Conservation (phyloP, 2,888 invertebrate species). For the Papilio protenor region DNA sequence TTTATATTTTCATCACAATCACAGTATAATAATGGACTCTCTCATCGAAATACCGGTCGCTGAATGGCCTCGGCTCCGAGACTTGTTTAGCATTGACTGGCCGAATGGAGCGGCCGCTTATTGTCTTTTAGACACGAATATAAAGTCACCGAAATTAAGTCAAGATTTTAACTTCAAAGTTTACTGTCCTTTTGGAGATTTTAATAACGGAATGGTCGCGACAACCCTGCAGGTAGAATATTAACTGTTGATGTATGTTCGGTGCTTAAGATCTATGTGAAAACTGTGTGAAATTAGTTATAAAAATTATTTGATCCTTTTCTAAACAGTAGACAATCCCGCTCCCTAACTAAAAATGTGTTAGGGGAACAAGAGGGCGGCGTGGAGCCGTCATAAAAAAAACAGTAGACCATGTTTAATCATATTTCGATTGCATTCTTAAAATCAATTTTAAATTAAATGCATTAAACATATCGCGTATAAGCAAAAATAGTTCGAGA, state of each 20-base stretch:
- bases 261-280: neutral
- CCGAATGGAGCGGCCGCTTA: conserved; percentile 53
- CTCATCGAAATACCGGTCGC: conserved; percentile 50
- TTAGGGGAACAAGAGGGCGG: too few species aligned
- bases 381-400: too few species aligned
- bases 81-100: conserved; percentile 51
- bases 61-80: conserved; percentile 53
- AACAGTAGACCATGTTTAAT: neutral
- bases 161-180: conserved; percentile 52
- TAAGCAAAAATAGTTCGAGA: neutral
- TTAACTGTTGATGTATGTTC: neutral
- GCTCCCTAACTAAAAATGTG: too few species aligned
- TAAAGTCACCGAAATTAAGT: conserved; percentile 50
- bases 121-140: conserved; percentile 50
- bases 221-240: conserved; percentile 50
- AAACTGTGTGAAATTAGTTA: neutral
- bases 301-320: neutral
- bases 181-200: conserved; percentile 56
- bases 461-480: neutral
- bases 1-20: neutral
- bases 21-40: conserved; percentile 46
- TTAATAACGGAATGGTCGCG: conserved; percentile 57
- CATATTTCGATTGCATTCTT: neutral
- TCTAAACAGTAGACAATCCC: neutral
- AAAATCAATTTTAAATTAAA: neutral